A percentile compares a stretch with the other conserved stretches of the same genome.
Evolutionary conservation across 2,797 vertebrate genomes (phyloP).

Genomic region (Sciurus vulgaris): DNA sequence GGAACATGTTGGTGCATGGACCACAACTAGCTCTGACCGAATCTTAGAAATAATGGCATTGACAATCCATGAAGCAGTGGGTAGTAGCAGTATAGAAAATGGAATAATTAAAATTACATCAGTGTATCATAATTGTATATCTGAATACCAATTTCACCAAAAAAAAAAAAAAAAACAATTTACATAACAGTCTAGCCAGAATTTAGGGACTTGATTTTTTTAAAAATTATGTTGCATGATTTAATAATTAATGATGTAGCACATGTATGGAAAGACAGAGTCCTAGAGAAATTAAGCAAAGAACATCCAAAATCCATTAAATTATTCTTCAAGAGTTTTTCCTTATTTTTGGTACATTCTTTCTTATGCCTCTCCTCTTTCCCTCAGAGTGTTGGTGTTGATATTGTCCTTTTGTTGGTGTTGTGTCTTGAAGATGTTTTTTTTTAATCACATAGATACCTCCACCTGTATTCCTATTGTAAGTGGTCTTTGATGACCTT

Average conservation of each 20-base stretch:
- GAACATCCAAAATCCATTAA: not conserved
- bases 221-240: not conserved
- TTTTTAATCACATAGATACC: not conserved
- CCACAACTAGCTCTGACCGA: not conserved
- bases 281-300: conserved; percentile 21
- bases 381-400: not conserved
- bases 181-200: not conserved
- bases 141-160: not conserved
- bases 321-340: not conserved
- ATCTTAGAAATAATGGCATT: conserved; percentile 23
- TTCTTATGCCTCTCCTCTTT: not conserved
- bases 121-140: not conserved
- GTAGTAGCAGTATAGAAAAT: conserved; percentile 13
- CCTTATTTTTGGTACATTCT: not conserved
- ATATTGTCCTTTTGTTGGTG: not conserved
- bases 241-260: conserved; percentile 20
- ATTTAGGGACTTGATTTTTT: not conserved
- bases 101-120: conserved; percentile 15
- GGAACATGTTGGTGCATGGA: not conserved
- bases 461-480: not conserved
- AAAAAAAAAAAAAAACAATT: not conserved
- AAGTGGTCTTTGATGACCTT: not conserved
- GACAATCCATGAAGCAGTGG: not conserved
- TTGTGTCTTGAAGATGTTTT: conserved; percentile 22
- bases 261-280: not conserved